A percentile compares a stretch with the other conserved stretches of the same genome.
Conservation (phyloP, 1,140 invertebrate genomes). For the Berghia stephanieae region DNA sequence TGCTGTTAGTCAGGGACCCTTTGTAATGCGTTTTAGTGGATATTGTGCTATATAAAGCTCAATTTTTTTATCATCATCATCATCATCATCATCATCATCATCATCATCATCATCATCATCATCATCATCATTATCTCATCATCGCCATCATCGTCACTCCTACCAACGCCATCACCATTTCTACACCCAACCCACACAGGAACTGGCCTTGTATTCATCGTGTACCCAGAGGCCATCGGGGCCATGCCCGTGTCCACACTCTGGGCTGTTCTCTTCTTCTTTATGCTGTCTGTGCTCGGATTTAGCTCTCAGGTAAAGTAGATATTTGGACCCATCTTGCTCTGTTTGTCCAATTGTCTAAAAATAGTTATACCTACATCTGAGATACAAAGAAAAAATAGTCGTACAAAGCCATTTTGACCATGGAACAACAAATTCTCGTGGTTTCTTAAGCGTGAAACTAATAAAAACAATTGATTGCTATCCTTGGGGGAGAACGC, state of each 20-base stretch:
- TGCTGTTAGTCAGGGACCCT: too few species aligned
- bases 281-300: constrained; percentile 92
- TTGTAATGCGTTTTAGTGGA: too few species aligned
- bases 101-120: constrained; percentile 75
- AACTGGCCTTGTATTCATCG: constrained; percentile 83
- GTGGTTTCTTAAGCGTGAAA: neutral
- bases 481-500: too few species aligned
- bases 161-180: neutral
- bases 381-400: neutral
- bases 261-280: constrained; percentile 85
- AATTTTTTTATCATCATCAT: neutral
- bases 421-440: neutral
- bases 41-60: too few species aligned
- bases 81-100: neutral
- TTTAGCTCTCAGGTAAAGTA: constrained; percentile 68
- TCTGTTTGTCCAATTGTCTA: neutral
- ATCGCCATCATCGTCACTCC: neutral
- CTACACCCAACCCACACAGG: constrained; percentile 67
- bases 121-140: constrained; percentile 79
- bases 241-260: constrained; percentile 80
- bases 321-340: neutral
- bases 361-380: neutral
- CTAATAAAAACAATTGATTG: neutral
- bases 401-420: neutral
- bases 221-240: constrained; percentile 84